These are phyloP conservation scores for Porites lobata DNA, from an alignment of 92 coral and sea anemone genomes.

Conservation along the genomic window DNA sequence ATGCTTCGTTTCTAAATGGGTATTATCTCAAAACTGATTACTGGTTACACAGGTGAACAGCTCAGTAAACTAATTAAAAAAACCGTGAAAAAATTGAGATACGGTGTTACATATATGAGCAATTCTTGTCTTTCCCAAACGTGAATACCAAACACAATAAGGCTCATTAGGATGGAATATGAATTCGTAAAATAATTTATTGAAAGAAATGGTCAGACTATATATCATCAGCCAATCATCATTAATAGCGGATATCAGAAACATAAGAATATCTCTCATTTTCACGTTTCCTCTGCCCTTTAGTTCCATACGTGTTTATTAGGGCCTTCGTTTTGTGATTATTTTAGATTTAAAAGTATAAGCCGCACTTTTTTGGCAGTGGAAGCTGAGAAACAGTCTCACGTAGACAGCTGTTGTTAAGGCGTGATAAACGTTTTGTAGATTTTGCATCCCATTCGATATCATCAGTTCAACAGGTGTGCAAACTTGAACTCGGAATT, in stretches of 20 bases:
- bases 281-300: too few species aligned
- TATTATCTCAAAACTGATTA: not conserved
- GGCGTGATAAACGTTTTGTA: not conserved
- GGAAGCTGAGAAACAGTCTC: constrained; percentile 4
- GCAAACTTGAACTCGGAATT: not conserved
- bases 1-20: not conserved
- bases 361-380: not conserved
- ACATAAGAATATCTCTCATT: too few species aligned
- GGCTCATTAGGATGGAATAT: not conserved
- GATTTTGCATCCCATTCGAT: not conserved
- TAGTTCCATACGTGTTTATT: too few species aligned
- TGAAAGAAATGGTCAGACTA: not conserved
- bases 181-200: not conserved
- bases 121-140: not conserved
- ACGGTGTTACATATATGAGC: not conserved
- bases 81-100: not conserved
- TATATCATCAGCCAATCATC: too few species aligned
- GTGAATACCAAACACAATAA: not conserved
- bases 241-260: too few species aligned
- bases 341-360: not conserved
- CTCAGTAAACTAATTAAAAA: constrained; percentile 14
- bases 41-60: constrained; percentile 28
- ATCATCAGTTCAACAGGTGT: constrained; percentile 14
- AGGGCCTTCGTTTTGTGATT: too few species aligned
- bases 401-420: constrained; percentile 5